Base-by-base conservation (phyloP, 2,888 invertebrate genomes). In the Proisotoma minuta region DNA sequence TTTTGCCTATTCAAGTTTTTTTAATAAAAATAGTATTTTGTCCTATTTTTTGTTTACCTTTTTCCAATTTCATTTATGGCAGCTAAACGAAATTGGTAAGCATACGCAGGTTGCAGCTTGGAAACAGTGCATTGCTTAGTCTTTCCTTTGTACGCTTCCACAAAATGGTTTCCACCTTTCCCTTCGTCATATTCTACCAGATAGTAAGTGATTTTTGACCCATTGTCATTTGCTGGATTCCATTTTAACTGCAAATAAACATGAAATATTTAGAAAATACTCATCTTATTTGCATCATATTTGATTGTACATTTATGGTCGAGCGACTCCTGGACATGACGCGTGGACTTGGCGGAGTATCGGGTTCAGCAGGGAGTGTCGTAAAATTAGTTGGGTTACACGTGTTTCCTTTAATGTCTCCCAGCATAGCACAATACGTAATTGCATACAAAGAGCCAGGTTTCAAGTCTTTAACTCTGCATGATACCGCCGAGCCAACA, bases 381-480 rank as follows among this genome's bases (percentile, higher is more conserved):
- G 84, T 84, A 80, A 93, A 91, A 72, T 85, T 86, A 63, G 87
- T 85, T 59, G 89, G 86, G 75, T 88, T 87, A 63, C 89, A 88
- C 8, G 87, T 85, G 40, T 84, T 83, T 57, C 91, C 91, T 68
- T 85, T 85, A 67, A 87, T 77, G 76, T 85, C 86, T 70, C 90
- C 88, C 68, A 88, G 79, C 75, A 87, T 84, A 73, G 89, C 88
- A 78, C 87, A 87, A 70, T 89, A 81, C 75, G 89, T 87, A 72
- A 92, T 87, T 64, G 87, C 85, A 79, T 92, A 93, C 77, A 90
- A 89, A 76, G 88, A 87, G n/a, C 89, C 90, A 15, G 93, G 92
- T 77, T 87, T 85, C 75, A 93, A 81, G 78, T 92, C 91, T 77
- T 89, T 86, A 67, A 93, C 86, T 74, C 80, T 54, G 79, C 89